phyloP scores from a whole-genome alignment of 2,888 invertebrate species.

The Sarcophaga subvicina region DNA sequence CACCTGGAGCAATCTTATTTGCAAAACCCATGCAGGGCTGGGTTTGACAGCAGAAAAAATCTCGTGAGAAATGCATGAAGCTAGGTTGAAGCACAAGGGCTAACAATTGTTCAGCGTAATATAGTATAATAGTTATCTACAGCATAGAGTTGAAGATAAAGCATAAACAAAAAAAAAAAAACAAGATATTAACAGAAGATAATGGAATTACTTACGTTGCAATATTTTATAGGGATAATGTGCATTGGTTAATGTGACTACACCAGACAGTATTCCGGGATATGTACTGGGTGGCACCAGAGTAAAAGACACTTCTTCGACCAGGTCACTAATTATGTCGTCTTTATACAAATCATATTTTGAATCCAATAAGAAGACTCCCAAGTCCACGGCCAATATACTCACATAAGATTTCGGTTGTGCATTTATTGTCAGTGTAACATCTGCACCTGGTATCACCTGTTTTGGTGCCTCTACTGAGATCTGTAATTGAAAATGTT shows the following conservation, averaged over 20 bases:
- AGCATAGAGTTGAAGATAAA: too few relatives aligned
- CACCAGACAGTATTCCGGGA: not conserved
- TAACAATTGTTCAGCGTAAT: too few relatives aligned
- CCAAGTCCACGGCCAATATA: slow-evolving; percentile 93
- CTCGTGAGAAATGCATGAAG: too few relatives aligned
- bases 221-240: not conserved
- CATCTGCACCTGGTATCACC: slow-evolving; percentile 87
- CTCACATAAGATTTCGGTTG: slow-evolving; percentile 94
- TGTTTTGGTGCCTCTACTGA: not conserved
- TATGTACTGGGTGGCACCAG: not conserved
- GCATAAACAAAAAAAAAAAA: too few relatives aligned
- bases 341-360: slow-evolving; percentile 84
- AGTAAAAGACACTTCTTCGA: not conserved
- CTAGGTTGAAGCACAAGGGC: too few relatives aligned
- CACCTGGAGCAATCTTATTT: too few relatives aligned
- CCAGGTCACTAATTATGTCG: slow-evolving; percentile 82
- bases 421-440: slow-evolving; percentile 90
- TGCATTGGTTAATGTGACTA: not conserved
- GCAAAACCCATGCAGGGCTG: too few relatives aligned
- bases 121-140: too few relatives aligned
- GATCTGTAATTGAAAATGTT: not conserved
- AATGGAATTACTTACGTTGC: not conserved
- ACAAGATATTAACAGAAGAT: too few relatives aligned
- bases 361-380: slow-evolving; percentile 87
- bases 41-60: too few relatives aligned